Evolutionary conservation across 2,113 vertebrate species (phyloP), one percentile per base, ranked within the genome.

Genomic region (Oxyura jamaicensis): DNA sequence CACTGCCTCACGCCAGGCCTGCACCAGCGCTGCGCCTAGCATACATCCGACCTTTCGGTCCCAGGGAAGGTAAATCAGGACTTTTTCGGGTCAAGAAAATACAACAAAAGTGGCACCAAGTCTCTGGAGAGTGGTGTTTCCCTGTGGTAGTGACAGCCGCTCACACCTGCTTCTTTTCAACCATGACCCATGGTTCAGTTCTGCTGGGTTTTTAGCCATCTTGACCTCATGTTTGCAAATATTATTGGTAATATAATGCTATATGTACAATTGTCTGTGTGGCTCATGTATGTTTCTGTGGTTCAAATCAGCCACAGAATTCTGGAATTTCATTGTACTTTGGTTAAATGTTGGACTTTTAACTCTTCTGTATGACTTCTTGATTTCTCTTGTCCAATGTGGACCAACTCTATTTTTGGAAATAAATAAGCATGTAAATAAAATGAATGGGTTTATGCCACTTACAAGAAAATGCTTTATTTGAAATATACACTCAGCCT

Each of bases 151-250:
- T 86, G 39, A 92, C 4, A 3, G 59, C 93, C 74, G n/a, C 83
- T 97, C 79, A 80, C 73, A 86, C 89, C 92, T 26, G 14, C 87
- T 87, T 93, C 65, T 96, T 93, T 97, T 97, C 95, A 91, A 88
- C 88, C 82, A 52, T 58, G 82, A 92, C 85, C 80, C 90, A 92
- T n/a, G 95, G 68, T 90, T 91, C 35, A 41, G 72, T 95, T 96
- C 91, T 67, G 90, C 84, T 97, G 94, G 48, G 91, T 96, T 97
- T 93, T 89, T 97, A 97, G 93, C 95, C 83, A 95, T 97, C 94
- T 97, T 97, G 88, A 96, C 94, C 91, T 96, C 93, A 90, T 86
- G 89, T 98, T 98, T 97, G 95, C 94, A 97, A 97, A 97, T 97
- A 96, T 90, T 96, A 89, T 97, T 96, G 96, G 95, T 96, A 96